These are phyloP conservation scores for Temnothorax nylanderi DNA, from an alignment of 1,140 invertebrate species.

Conservation along the genomic window DNA sequence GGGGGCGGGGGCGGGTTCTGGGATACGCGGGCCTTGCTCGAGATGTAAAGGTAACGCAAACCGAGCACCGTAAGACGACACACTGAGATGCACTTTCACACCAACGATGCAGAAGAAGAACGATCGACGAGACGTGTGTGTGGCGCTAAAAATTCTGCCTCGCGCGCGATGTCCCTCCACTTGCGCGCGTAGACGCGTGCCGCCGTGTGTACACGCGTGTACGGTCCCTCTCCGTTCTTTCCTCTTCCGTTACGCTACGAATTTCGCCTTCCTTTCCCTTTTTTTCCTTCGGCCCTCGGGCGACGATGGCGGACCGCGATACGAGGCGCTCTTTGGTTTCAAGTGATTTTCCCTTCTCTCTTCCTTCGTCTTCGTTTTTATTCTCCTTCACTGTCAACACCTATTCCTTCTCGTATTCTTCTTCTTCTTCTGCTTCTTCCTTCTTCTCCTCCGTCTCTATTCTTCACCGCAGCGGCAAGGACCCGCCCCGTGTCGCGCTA, in stretches of 20 bases:
- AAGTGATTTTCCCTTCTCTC: not conserved
- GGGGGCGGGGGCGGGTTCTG: constrained; percentile 71
- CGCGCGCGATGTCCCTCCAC: constrained; percentile 30
- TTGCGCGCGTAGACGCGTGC: not conserved
- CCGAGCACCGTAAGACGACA: constrained; percentile 60
- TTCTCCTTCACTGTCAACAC: not conserved
- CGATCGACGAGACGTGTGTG: constrained; percentile 35
- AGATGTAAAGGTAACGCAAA: constrained; percentile 63
- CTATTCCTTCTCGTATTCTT: constrained; percentile 8
- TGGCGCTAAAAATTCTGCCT: constrained; percentile 7
- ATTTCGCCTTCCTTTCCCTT: not conserved
- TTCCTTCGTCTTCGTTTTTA: constrained; percentile 8
- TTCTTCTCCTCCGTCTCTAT: constrained; percentile 39
- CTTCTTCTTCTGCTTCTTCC: constrained; percentile 27
- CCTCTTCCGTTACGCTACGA: not conserved
- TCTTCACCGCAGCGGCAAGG: constrained; percentile 78
- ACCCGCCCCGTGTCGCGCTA: constrained; percentile 81
- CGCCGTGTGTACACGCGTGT: constrained; percentile 18
- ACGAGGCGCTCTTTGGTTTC: not conserved
- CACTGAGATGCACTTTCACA: constrained; percentile 65
- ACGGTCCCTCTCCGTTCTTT: not conserved
- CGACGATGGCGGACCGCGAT: constrained; percentile 33
- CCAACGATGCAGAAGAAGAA: constrained; percentile 43
- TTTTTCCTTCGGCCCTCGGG: constrained; percentile 20
- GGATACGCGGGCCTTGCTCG: constrained; percentile 75